phyloP scores from a whole-genome alignment of 2,113 vertebrate genomes.

The Ptilonorhynchus violaceus region DNA sequence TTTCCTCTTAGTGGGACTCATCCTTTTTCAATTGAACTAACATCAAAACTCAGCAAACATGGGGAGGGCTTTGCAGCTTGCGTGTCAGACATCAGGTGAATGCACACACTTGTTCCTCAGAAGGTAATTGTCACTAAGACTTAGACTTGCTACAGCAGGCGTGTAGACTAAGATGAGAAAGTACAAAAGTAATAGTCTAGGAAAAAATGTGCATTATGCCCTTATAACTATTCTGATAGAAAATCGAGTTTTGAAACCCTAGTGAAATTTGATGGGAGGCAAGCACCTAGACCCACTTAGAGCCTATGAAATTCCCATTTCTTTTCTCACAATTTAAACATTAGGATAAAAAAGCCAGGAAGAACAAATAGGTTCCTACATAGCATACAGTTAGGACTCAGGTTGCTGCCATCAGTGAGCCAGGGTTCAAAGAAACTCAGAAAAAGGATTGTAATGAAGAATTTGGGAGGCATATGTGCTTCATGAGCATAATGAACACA shows the following conservation, averaged over 20 bases:
- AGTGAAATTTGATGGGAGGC: background rate
- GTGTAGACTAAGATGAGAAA: background rate
- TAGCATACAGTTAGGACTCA: background rate
- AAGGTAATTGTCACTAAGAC: background rate
- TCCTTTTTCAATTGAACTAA: background rate
- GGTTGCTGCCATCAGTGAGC: background rate
- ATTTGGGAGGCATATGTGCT: background rate
- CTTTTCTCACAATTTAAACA: background rate
- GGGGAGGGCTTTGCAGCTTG: background rate
- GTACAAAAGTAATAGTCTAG: background rate
- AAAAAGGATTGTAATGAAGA: background rate
- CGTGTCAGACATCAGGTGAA: background rate
- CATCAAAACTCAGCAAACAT: background rate
- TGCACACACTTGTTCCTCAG: background rate
- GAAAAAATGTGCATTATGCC: background rate
- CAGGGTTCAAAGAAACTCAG: background rate
- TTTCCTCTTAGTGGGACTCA: background rate
- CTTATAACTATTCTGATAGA: background rate
- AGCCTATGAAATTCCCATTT: background rate
- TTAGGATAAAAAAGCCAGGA: background rate
- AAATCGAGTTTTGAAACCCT: background rate
- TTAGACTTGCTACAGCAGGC: background rate
- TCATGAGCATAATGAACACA: background rate
- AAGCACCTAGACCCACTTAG: background rate
- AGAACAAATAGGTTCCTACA: background rate